These are phyloP conservation scores for Psittacula cyanocephala DNA, from an alignment of 2,113 vertebrate species.

Conservation along the genomic window DNA sequence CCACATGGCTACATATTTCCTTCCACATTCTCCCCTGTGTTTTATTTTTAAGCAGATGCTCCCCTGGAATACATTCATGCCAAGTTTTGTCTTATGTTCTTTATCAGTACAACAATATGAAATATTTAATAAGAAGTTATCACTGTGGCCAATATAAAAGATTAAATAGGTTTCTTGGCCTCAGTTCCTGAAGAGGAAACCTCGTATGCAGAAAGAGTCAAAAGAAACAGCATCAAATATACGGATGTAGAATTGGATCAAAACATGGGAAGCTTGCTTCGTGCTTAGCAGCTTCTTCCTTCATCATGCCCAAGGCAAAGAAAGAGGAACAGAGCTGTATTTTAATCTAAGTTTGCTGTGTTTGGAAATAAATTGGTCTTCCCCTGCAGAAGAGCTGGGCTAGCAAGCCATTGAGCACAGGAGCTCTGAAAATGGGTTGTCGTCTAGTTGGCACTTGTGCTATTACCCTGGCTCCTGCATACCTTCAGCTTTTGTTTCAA, in stretches of 20 bases:
- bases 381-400: neutral
- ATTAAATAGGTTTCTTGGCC: constrained; percentile 68
- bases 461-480: neutral
- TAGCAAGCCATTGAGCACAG: neutral
- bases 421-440: neutral
- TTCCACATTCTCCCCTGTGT: constrained; percentile 19
- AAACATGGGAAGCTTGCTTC: neutral
- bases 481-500: neutral
- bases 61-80: constrained; percentile 15
- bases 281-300: neutral
- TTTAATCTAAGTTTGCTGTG: neutral
- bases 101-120: constrained; percentile 75
- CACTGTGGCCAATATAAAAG: constrained; percentile 72
- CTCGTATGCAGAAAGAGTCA: constrained; percentile 2
- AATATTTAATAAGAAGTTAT: constrained; percentile 80
- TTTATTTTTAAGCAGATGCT: constrained; percentile 63
- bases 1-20: neutral
- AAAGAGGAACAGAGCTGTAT: neutral
- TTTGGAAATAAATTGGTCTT: neutral
- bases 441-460: neutral
- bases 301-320: neutral
- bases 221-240: constrained; percentile 4
- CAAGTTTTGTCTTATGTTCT: constrained; percentile 67
- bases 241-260: neutral
- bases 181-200: constrained; percentile 40